Evolutionary conservation across 2,888 invertebrate species (phyloP), one percentile per base, ranked within the genome.

Genomic region (Resseliella maxima): DNA sequence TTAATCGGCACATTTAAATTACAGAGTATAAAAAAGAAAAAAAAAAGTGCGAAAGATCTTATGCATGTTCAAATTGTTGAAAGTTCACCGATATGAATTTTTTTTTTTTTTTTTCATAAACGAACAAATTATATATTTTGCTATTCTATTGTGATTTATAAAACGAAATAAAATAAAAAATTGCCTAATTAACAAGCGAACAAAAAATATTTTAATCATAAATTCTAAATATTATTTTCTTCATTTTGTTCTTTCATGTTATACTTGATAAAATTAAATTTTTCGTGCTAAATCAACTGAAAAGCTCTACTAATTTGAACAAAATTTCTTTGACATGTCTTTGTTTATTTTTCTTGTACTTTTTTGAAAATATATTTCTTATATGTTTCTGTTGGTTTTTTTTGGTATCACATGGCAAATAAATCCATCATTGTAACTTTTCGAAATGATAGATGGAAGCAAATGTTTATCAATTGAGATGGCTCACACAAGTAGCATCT

Each of bases 271-370:
- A n/a, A n/a, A n/a, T n/a, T n/a, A n/a, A n/a, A n/a, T n/a, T n/a
- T n/a, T n/a, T n/a, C n/a, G n/a, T n/a, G n/a, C n/a, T n/a, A n/a
- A n/a, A n/a, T n/a, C n/a, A n/a, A n/a, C n/a, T n/a, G n/a, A n/a
- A n/a, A 72, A 72, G 31, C 72, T 72, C 72, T 72, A 59, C 59
- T 59, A 24, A 59, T 27, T 59, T 15, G 72, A 72, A 72, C 27
- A 31, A 59, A 59, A 59, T 2, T 24, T 59, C 59, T 59, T 18
- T 59, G 59, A 72, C 31, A 72, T 72, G 72, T 35, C 15, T 72
- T 31, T 5, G 24, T 59, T 59, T 59, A 3, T 41, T 41, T 41
- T 41, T 41, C 41, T 41, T 41, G 12, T 8, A 18, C 18, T 18
- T 15, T 50, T 50, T 50, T 50, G 18, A 15, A 8, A 50, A 15